Percentiles rank a stretch among this genome's conserved stretches.
Evolutionary conservation across 1,140 invertebrate species (phyloP).

Genomic region (Eupeodes corollae): DNA sequence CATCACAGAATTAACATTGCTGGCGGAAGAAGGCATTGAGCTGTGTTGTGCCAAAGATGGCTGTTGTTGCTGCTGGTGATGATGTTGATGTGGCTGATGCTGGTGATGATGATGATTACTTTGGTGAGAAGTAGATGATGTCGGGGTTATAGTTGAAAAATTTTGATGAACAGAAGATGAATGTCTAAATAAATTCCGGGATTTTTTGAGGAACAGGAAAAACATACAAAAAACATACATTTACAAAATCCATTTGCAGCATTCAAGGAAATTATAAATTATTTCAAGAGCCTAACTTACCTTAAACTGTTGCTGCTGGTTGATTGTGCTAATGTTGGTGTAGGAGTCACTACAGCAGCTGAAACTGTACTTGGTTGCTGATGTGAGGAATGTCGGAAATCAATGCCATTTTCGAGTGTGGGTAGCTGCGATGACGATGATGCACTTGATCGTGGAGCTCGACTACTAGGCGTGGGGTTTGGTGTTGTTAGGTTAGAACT

Average conservation of each 20-base stretch:
- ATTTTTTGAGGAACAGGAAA: background rate
- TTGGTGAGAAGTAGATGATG: constrained; percentile 1
- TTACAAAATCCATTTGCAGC: background rate
- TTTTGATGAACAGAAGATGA: background rate
- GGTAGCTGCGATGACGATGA: background rate
- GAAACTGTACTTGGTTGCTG: background rate
- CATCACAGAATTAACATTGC: too few species aligned
- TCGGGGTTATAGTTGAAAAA: background rate
- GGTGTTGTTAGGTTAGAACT: background rate
- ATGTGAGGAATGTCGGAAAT: constrained; percentile 7
- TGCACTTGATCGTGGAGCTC: background rate
- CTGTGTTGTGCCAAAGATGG: background rate
- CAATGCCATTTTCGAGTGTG: constrained; percentile 11
- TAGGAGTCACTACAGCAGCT: background rate
- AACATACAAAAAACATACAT: background rate
- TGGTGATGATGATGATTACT: background rate
- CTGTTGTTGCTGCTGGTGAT: constrained; percentile 11
- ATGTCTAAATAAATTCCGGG: constrained; percentile 1
- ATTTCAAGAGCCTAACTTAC: background rate
- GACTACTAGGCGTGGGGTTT: background rate
- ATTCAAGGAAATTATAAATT: background rate
- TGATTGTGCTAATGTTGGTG: background rate
- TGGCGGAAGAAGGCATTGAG: too few species aligned
- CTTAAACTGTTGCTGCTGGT: background rate
- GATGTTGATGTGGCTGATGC: constrained; percentile 16